Base-by-base conservation (phyloP, 2,113 vertebrate species). In the Myxocyprinus asiaticus region DNA sequence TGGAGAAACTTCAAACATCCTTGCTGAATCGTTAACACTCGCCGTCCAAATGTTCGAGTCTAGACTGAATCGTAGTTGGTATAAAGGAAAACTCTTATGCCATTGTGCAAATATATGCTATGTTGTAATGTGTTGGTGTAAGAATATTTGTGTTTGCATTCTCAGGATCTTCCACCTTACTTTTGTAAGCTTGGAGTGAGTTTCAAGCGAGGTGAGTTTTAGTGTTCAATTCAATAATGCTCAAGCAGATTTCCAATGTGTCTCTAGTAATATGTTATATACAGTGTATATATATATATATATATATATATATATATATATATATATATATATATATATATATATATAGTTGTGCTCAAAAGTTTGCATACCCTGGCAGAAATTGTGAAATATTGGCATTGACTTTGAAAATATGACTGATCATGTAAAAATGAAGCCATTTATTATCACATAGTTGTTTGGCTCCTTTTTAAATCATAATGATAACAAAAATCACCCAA, bases 121-220 rank as follows among this genome's bases (percentile, higher is more conserved):
- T 65, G 4, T 12, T 9, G n/a, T 45, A 15, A 44, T 22, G 10
- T 81, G 3, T 71, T 11, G 59, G 12, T 79, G 79, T 47, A 45
- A 15, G 6, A 7, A 58, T 33, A 58, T n/a, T 22, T 50, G 15
- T 63, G 65, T 81, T 3, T 84, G 79, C 87, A 42, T 47, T 14
- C 15, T 74, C 90, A 99, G 98, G 96, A 98, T 55, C 94, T 99
- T 33, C 98, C 98, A 78, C 92, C 92, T 0, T 99, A 99, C 82
- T 93, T 96, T 67, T 93, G 93, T 91, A 96, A 92, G 87, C 78
- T 99, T 89, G 95, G 94, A 82, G 96, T 99, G 62, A 94, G 95
- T 0, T 99, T 99, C 90, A 95, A 98, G 88, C 96, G 92, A 90
- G 97, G 98, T 98, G 88, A 93, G 90, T 69, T 6, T 80, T 61